These are phyloP conservation scores for Drosophila nigricruria DNA, from an alignment of 2,888 invertebrate species.

Conservation along the genomic window DNA sequence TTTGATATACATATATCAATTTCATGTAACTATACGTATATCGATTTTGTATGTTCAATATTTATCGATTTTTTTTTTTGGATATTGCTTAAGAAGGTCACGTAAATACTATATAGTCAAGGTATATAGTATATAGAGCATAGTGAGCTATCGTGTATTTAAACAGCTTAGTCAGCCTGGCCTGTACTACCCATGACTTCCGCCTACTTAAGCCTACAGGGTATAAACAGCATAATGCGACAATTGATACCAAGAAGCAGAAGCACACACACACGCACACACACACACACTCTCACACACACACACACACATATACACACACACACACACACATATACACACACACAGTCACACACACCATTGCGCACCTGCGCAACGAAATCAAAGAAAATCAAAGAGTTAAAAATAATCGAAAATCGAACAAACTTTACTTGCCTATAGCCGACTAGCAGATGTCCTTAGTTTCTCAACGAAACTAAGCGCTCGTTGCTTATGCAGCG, in stretches of 20 bases:
- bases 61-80: too few relatives aligned
- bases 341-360: conserved; percentile 10
- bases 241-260: conserved; percentile 7
- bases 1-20: too few relatives aligned
- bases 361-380: conserved; percentile 9
- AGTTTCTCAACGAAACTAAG: background rate
- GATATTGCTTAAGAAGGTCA: too few relatives aligned
- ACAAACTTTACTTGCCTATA: background rate
- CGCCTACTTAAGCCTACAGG: background rate
- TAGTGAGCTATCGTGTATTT: too few relatives aligned
- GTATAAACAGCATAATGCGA: conserved; percentile 13
- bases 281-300: conserved; percentile 12
- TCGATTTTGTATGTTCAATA: too few relatives aligned
- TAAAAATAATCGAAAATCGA: conserved; percentile 14
- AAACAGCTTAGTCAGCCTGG: too few relatives aligned
- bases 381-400: conserved; percentile 22
- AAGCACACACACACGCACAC: conserved; percentile 5
- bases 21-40: too few relatives aligned
- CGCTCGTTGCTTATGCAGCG: background rate
- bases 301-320: conserved; percentile 9
- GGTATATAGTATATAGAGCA: too few relatives aligned
- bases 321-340: conserved; percentile 7
- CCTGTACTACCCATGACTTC: background rate
- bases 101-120: too few relatives aligned
- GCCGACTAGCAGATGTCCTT: conserved; percentile 1